A percentile compares a stretch with the other conserved stretches of the same genome.
These are phyloP conservation scores for Xerus rutilus DNA, from an alignment of 2,797 vertebrate genomes.

Conservation along the genomic window DNA sequence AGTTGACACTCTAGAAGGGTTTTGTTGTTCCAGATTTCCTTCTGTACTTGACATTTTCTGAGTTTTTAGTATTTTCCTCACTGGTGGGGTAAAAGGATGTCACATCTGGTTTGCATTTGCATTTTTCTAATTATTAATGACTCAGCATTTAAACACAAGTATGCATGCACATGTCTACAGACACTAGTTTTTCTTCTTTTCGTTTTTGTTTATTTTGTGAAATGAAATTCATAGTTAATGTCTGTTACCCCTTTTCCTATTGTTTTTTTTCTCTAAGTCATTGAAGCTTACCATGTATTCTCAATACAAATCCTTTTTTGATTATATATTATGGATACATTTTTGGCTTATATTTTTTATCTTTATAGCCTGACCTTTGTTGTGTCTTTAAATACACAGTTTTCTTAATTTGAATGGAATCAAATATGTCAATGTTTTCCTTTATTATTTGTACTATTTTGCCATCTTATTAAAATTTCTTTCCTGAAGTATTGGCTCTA, in stretches of 20 bases:
- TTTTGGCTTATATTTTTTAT: constrained; percentile 38
- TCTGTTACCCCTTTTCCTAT: not conserved
- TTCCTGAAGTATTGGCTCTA: not conserved
- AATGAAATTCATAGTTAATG: not conserved
- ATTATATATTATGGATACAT: not conserved
- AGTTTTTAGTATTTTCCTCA: not conserved
- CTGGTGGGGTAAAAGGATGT: not conserved
- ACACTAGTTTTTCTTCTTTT: not conserved
- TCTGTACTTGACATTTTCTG: not conserved
- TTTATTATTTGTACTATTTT: not conserved
- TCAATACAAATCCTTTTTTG: not conserved
- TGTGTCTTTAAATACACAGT: not conserved
- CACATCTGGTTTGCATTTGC: not conserved
- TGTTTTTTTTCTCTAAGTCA: not conserved
- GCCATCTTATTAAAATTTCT: not conserved
- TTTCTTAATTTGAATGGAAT: not conserved
- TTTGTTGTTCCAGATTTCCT: not conserved
- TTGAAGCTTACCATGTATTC: not conserved
- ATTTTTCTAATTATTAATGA: not conserved
- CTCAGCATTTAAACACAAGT: not conserved
- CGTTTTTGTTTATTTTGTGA: not conserved
- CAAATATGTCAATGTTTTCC: not conserved
- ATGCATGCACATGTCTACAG: not conserved
- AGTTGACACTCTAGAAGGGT: not conserved
- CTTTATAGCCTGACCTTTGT: not conserved